Base-by-base conservation (phyloP, 1,140 invertebrate genomes). In the Neelides sp. region DNA sequence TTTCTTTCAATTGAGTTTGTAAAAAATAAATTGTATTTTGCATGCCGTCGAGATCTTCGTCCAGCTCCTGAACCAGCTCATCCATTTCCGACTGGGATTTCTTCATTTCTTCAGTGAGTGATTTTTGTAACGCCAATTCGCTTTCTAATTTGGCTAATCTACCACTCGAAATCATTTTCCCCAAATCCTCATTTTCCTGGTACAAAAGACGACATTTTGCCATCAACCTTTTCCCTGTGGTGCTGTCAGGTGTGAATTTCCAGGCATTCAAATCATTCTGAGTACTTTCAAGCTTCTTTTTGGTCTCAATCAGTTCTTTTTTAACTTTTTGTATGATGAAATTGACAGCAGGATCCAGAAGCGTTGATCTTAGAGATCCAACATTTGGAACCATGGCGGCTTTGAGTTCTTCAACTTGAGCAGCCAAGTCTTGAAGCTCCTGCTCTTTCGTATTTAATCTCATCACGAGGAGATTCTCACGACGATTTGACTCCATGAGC, bases 1-100 rank as follows among this genome's bases (percentile, higher is more conserved):
- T 44, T 59, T 83, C 83, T 35, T 84, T 75, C 39, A 96, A 66
- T 66, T 96, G 89, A 65, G 91, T 86, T 64, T 96, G 91, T 44
- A 96, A 73, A 68, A 86, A 87, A 64, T 88, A 80, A 61, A 97
- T 93, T 48, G 92, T 96, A 63, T 87, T 90, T 70, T 96, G 92
- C 89, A 98, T 93, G 4, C 91, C 92, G 69, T 98, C 93, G 12
- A 96, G 87, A 68, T 96, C 92, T 68, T 95, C 92, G 63, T 98
- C 93, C 42, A 97, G 68, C 64, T 97, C 93, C 68, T 91, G 84
- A 23, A 98, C 73, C 66, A 96, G 88, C 63, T 95, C 90, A 64
- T 97, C 92, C 59, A 95, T 69, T 70, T 96, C 92, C 89, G 70
- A 63, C 73, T 97, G 91, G 59, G 88, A 93, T 69, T 93, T 92